phyloP scores from a whole-genome alignment of 2,888 invertebrate genomes.

The Gnatocerus cornutus region DNA sequence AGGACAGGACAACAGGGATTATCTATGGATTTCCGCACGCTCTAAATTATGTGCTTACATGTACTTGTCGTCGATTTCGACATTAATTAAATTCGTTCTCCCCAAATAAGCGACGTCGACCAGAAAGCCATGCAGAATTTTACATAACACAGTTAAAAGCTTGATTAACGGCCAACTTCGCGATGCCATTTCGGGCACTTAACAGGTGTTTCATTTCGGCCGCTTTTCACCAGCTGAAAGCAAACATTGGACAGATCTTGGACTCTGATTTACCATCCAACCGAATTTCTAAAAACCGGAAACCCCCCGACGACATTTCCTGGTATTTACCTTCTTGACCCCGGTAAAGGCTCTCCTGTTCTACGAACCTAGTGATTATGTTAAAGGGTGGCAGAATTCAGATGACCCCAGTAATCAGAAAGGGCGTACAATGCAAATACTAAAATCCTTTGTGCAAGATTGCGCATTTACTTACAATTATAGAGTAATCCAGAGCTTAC shows the following conservation, averaged over 20 bases:
- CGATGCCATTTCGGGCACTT: constrained; percentile 11
- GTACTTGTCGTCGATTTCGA: constrained; percentile 33
- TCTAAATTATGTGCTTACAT: constrained; percentile 41
- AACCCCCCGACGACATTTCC: neutral
- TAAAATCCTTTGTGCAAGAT: constrained; percentile 37
- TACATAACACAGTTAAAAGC: constrained; percentile 14
- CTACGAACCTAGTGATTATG: constrained; percentile 7
- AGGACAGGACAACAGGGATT: constrained; percentile 22
- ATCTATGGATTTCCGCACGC: constrained; percentile 35
- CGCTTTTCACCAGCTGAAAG: no score
- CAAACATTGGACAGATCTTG: no score
- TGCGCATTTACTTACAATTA: constrained; percentile 38
- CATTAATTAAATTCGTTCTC: constrained; percentile 40
- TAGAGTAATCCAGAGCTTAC: constrained; percentile 19
- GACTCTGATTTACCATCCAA: no score
- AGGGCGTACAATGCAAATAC: constrained; percentile 34
- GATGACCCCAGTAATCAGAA: constrained; percentile 25
- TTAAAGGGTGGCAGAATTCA: constrained; percentile 19
- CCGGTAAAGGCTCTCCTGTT: neutral
- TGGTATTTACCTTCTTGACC: constrained; percentile 10
- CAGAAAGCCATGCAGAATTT: constrained; percentile 5
- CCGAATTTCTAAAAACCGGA: no score
- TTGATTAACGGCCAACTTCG: constrained; percentile 21
- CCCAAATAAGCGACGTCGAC: constrained; percentile 34
- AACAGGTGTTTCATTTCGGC: neutral